Evolutionary conservation across 2,113 vertebrate species (phyloP), one percentile per base, ranked within the genome.

Genomic region (Percopsis transmontana): DNA sequence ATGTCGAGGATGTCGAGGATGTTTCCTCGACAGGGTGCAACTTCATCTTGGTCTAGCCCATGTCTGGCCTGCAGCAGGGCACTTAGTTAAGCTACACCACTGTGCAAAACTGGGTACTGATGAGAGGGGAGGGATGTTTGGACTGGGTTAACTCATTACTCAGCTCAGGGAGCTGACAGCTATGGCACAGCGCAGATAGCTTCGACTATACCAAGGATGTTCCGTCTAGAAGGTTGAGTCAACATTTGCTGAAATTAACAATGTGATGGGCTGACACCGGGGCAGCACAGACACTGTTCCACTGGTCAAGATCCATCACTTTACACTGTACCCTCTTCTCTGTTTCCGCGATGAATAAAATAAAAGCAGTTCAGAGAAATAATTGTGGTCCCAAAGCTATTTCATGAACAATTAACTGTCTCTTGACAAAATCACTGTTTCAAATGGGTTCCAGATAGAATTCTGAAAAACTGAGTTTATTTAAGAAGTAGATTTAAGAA

Each of bases 21-120:
- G 72, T 83, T 80, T 80, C 67, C 79, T 68, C 74, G 68, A n/a
- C n/a, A 62, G 54, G 81, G 64, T 67, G 47, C 12, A 79, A 76
- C 70, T 57, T 72, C 7, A 39, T 53, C 66, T 5, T 16, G 57
- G 74, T 77, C 65, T 65, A 76, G 68, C 66, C 74, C 56, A 66
- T 58, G 64, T 72, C 73, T 77, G 66, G 52, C 69, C 72, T 69
- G 56, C 70, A 81, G 62, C 61, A 76, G 59, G 76, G 73, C 42
- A 84, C 51, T 63, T 53, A 15, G 42, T 58, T 58, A 72, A 56
- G 61, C 47, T 78, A 52, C 62, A 70, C 59, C 58, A 73, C 70
- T 76, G 72, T 74, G 62, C 66, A 82, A 74, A 77, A 33, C 74
- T 67, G 73, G 27, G 47, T 53, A 51, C 44, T 12, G 23, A 27